These are phyloP conservation scores for Acronicta aceris DNA, from an alignment of 2,888 invertebrate genomes.

Conservation along the genomic window DNA sequence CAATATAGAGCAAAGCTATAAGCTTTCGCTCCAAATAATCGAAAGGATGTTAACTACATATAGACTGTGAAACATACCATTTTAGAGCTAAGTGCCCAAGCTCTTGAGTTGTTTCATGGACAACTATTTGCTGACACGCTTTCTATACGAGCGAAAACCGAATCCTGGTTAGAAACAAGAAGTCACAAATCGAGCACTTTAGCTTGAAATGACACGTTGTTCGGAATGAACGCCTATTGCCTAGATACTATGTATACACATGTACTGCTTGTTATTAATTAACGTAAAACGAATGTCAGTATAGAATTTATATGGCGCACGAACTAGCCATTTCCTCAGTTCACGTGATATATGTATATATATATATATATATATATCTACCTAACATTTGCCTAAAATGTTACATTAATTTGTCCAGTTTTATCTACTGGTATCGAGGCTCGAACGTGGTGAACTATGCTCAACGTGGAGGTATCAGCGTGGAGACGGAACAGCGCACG, in stretches of 20 bases:
- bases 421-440: constrained; percentile 96
- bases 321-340: too few relatives aligned
- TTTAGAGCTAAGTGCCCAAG: constrained; percentile 8
- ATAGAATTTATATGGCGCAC: too few relatives aligned
- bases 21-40: constrained; percentile 24
- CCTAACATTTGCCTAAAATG: too few relatives aligned
- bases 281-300: too few relatives aligned
- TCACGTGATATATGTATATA: too few relatives aligned
- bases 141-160: constrained; percentile 29
- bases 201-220: background rate
- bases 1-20: constrained; percentile 2
- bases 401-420: constrained; percentile 71
- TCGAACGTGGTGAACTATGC: constrained; percentile 95
- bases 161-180: constrained; percentile 23
- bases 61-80: constrained; percentile 14
- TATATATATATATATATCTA: too few relatives aligned
- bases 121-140: constrained; percentile 35
- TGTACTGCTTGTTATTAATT: too few relatives aligned
- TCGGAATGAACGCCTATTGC: too few relatives aligned
- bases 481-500: constrained; percentile 95
- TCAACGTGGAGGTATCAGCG: constrained; percentile 95
- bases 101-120: constrained; percentile 30
- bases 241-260: too few relatives aligned
- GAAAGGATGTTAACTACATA: constrained; percentile 29
- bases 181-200: constrained; percentile 4